A percentile compares a stretch with the other conserved stretches of the same genome.
These are phyloP conservation scores for Aphaenogaster ashmeadi DNA, from an alignment of 1,140 invertebrate species.

Conservation along the genomic window DNA sequence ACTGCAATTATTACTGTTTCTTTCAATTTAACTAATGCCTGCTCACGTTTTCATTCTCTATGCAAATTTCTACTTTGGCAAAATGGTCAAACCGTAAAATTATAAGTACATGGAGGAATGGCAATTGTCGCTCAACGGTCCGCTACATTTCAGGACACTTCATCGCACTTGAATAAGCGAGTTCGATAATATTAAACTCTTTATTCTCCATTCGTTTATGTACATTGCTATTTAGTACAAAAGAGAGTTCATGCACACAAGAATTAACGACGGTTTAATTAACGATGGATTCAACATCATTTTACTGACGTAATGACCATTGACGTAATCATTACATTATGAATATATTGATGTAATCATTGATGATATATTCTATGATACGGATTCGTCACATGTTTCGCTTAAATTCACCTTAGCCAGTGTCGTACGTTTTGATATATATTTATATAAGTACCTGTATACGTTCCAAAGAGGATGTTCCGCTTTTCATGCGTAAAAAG, in stretches of 20 bases:
- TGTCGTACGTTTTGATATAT: constrained; percentile 6
- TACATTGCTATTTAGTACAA: constrained; percentile 77
- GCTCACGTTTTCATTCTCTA: too few species aligned
- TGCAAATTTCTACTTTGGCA: too few species aligned
- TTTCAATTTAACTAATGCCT: too few species aligned
- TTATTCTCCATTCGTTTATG: constrained; percentile 74
- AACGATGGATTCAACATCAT: constrained; percentile 40
- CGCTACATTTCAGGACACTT: too few species aligned
- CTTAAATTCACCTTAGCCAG: background rate
- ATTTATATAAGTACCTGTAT: background rate
- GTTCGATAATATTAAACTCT: constrained; percentile 76
- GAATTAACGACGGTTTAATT: constrained; percentile 49
- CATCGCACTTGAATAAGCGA: background rate
- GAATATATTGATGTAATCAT: constrained; percentile 7
- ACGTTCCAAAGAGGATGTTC: constrained; percentile 34
- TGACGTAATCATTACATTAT: background rate
- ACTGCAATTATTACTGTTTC: too few species aligned
- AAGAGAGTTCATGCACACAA: constrained; percentile 69
- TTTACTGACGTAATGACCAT: constrained; percentile 14
- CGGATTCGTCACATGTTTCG: constrained; percentile 5
- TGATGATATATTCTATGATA: constrained; percentile 44
- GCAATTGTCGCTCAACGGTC: too few species aligned
- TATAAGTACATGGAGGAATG: too few species aligned
- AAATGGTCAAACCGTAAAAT: too few species aligned
- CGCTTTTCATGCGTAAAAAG: constrained; percentile 45